Conservation (phyloP, 2,113 vertebrate genomes). For the Crotalus viridis region DNA sequence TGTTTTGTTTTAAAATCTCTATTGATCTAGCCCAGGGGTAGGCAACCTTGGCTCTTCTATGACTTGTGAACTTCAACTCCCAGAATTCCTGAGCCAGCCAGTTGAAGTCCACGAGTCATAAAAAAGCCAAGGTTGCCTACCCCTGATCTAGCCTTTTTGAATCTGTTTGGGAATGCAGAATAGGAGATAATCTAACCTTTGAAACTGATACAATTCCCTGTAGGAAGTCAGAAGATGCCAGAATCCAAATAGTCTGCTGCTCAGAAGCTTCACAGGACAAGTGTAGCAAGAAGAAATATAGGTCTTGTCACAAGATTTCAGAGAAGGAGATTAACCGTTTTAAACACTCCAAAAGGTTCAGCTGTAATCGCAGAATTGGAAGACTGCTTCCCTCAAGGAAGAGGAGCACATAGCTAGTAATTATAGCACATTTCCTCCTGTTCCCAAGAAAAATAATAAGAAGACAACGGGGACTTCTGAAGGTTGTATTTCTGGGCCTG, state of each 20-base stretch:
- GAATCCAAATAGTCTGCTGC: background rate
- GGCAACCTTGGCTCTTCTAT: no score
- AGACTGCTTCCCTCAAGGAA: background rate
- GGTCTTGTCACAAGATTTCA: background rate
- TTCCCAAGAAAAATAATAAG: background rate
- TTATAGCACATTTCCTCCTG: background rate
- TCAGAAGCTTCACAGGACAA: background rate
- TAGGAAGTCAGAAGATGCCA: background rate
- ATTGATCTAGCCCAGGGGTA: background rate
- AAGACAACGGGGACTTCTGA: background rate
- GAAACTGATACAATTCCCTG: background rate
- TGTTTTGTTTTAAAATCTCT: background rate
- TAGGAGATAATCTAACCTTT: background rate
- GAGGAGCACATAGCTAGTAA: background rate
- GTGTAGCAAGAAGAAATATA: background rate
- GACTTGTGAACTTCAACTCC: no score
- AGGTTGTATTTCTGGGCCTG: background rate
- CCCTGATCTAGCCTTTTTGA: background rate
- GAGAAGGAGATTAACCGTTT: background rate
- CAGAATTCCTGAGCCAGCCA: no score
- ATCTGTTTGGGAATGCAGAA: background rate
- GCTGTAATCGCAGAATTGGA: background rate
- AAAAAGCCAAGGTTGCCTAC: no score
- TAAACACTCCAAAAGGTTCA: background rate
- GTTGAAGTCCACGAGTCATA: no score